Evolutionary conservation across 2,113 vertebrate species (phyloP).

Genomic region (Oenanthe melanoleuca): DNA sequence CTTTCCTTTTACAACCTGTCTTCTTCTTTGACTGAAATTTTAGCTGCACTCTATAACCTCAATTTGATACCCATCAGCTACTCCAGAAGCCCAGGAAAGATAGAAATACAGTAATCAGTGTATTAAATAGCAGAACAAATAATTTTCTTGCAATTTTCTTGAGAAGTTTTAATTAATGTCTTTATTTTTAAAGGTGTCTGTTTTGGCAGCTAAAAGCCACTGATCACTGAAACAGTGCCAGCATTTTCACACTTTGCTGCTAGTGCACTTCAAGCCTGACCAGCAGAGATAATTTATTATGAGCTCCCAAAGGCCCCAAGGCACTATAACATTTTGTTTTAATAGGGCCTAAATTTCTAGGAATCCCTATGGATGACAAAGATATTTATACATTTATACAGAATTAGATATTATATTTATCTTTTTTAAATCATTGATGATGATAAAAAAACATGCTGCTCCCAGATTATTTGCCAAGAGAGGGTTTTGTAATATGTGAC

Average conservation of each 20-base stretch:
- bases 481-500: not conserved
- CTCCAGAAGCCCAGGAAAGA: not conserved
- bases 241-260: not conserved
- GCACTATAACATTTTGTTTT: not conserved
- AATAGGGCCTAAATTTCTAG: not conserved
- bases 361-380: not conserved
- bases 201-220: not conserved
- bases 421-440: not conserved
- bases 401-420: not conserved
- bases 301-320: not conserved
- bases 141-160: not conserved
- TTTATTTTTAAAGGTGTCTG: not conserved
- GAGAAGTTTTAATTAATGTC: not conserved
- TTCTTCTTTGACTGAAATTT: not conserved
- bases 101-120: not conserved
- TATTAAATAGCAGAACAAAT: not conserved
- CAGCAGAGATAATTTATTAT: not conserved
- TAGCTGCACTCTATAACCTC: not conserved
- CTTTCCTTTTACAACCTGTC: not conserved
- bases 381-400: not conserved
- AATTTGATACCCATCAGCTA: not conserved
- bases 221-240: not conserved
- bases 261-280: not conserved
- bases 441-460: not conserved
- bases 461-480: not conserved